Base-by-base conservation (phyloP, 2,888 invertebrate species). In the Agriotes lineatus region DNA sequence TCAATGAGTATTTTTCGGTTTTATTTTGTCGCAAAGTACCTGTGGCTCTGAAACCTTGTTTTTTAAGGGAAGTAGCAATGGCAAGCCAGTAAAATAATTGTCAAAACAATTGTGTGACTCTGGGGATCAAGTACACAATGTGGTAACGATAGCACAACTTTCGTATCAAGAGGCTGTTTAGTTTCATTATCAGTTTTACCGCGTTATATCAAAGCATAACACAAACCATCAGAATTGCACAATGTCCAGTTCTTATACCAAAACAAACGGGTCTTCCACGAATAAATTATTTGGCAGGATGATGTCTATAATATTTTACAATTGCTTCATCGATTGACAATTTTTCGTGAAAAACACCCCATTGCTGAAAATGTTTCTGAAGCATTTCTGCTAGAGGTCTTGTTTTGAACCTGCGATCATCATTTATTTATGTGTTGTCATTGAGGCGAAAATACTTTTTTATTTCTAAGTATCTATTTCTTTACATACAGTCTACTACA, bases 201-300 rank as follows among this genome's bases (percentile, higher is more conserved):
- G n/a, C n/a, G n/a, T n/a, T n/a, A n/a, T n/a, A n/a, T n/a, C n/a
- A 66, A 44, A 48, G 67, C 67, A 45, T 69, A 66, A 30, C 52
- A 61, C 48, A 61, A 69, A 22, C 45, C 56, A 10, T 37, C 57
- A 39, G 37, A 37, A 37, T 59, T 64, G 25, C 67, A 68, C 33
- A 67, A 30, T 45, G 30, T 59, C 64, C 64, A 68, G 63, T 64
- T 60, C 62, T 67, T 22, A 50, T 59, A 65, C 6, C 58, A 39
- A 58, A 68, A 62, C 52, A 58, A 57, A 18, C 25, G 7, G 25
- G 25, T 25, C 7, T 25, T 25, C 25, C 25, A 3, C 25, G 3
- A 25, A 25, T 25, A 60, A 59, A 59, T 60, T 63, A 18, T 30
- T 64, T 58, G 14, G 39, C 18, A 12, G 62, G 35, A 45, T 68